Conservation (phyloP, 2,797 vertebrate genomes). For the Platalea minor region DNA sequence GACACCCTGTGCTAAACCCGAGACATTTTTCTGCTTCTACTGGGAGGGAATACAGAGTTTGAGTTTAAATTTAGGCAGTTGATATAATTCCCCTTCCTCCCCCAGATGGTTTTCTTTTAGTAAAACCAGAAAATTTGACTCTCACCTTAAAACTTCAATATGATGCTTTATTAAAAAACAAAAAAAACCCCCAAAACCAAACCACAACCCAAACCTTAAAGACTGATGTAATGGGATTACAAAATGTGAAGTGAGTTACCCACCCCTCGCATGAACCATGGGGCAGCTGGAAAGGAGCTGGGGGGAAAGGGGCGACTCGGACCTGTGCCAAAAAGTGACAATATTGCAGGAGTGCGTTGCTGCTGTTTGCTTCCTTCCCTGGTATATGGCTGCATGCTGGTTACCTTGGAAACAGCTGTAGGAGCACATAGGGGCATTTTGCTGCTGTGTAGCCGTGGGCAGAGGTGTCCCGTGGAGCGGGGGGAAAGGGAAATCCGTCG, state of each 20-base stretch:
- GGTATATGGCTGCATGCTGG: slow-evolving; percentile 61
- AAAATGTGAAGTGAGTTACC: background rate
- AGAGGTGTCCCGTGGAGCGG: slow-evolving; percentile 58
- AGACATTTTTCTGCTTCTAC: background rate
- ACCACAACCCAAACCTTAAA: background rate
- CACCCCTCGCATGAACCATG: background rate
- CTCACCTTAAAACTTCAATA: background rate
- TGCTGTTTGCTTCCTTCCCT: slow-evolving; percentile 41
- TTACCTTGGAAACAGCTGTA: slow-evolving; percentile 80
- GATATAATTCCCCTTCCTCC: background rate
- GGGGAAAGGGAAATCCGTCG: background rate
- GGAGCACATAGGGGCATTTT: slow-evolving; percentile 59
- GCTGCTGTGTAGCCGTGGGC: slow-evolving; percentile 61
- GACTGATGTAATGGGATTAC: background rate
- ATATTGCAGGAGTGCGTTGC: background rate
- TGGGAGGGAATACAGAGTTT: background rate
- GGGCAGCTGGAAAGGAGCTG: background rate
- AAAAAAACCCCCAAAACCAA: background rate
- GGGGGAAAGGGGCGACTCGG: background rate
- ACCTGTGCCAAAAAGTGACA: background rate
- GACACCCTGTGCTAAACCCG: background rate
- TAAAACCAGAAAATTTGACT: background rate
- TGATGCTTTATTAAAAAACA: background rate
- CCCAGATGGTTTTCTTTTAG: background rate
- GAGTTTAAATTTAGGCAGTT: slow-evolving; percentile 5